Evolutionary conservation across 2,113 vertebrate genomes (phyloP).

Genomic region (Halcyon senegalensis): DNA sequence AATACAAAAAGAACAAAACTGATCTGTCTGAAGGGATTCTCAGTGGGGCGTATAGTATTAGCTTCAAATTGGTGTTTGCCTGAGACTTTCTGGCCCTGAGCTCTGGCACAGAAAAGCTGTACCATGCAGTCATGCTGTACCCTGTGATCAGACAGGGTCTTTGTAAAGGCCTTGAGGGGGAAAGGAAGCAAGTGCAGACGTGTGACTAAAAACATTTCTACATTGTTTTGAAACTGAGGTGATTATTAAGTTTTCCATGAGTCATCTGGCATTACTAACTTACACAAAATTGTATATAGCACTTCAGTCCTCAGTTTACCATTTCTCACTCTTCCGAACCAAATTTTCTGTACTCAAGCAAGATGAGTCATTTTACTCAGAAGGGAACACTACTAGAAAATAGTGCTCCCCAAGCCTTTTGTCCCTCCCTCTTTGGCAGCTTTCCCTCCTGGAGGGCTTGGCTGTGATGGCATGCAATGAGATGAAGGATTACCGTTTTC

Average conservation of each 20-base stretch:
- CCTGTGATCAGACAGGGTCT: not conserved
- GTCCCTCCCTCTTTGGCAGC: not conserved
- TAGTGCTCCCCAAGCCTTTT: fast-evolving
- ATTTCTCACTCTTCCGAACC: not conserved
- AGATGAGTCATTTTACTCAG: not conserved
- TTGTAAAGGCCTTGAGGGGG: not conserved
- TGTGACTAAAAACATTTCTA: constrained; percentile 3
- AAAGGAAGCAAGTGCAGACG: not conserved
- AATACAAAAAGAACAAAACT: not conserved
- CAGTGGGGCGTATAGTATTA: not conserved
- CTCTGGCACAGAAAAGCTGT: not conserved
- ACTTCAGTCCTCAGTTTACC: not conserved
- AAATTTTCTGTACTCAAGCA: not conserved
- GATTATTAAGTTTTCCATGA: constrained; percentile 53
- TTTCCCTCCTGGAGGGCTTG: not conserved
- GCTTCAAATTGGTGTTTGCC: not conserved
- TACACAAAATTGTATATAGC: not conserved
- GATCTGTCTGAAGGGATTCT: not conserved
- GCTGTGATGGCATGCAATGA: not conserved
- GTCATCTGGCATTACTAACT: constrained; percentile 27
- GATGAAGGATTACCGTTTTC: not conserved
- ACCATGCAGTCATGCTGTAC: not conserved
- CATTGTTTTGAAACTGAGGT: constrained; percentile 39
- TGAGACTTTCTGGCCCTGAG: not conserved
- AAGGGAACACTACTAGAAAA: not conserved